Base-by-base conservation (phyloP, 2,113 vertebrate species). In the Tenebrosternarchus preto region DNA sequence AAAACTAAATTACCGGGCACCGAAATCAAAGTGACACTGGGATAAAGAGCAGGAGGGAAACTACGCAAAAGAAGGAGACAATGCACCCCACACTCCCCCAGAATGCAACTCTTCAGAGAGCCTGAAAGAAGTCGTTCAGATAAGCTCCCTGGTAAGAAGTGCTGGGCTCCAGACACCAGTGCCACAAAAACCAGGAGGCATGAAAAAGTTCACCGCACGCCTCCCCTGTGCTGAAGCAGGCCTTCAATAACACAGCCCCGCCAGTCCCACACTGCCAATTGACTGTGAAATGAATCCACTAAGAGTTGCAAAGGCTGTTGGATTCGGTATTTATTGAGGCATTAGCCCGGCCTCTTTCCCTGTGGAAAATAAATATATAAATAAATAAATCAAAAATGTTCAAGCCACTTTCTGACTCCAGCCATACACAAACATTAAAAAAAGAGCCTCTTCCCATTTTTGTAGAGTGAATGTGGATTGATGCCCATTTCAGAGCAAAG, bases 211-310 rank as follows among this genome's bases (percentile, higher is more conserved):
- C 4, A n/a, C 55, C 55, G 60, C 56, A 24, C 36, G 55, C 70
- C 46, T 73, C 78, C 31, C n/a, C 31, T 68, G 31, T 77, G 73
- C 74, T 71, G 71, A 63, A 72, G 63, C 63, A 63, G 61, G 46
- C 81, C 83, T 61, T 81, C 75, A 69, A 81, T 85, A 85, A 82
- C 70, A 8, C 76, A 59, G 72, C 36, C 67, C 78, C 70, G 74
- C 63, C 77, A 63, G 84, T 77, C 77, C 75, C 59, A 73, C 59
- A 63, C 75, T 77, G 78, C 77, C 83, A 83, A 83, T 81, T 82
- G 75, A 84, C 79, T 87, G 82, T 85, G 82, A 87, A 87, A 87
- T 87, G 75, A 87, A 86, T 84, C 80, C 82, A 72, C 82, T 83
- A 81, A 80, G 77, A 82, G 82, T 81, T 76, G 81, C 82, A 85